phyloP scores from a whole-genome alignment of 2,888 invertebrate genomes.

The Nowickia ferox region DNA sequence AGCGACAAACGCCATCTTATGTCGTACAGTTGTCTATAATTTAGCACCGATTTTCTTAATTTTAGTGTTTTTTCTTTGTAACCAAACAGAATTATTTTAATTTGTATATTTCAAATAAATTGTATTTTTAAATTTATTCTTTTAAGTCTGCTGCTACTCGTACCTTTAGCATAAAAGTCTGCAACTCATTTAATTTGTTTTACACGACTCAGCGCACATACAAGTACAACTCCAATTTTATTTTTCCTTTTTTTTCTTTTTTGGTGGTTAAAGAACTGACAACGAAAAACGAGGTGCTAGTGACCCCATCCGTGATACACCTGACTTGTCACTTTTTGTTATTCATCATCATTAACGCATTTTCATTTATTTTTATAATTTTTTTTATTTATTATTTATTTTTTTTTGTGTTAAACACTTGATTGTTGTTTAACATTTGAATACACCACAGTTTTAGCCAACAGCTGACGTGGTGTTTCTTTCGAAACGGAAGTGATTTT shows the following conservation, averaged over 20 bases:
- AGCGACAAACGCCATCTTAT: background rate
- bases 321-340: conserved; percentile 76
- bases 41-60: too few relatives aligned
- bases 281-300: conserved; percentile 75
- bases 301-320: conserved; percentile 80
- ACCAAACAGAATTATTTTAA: conserved; percentile 2
- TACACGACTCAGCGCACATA: conserved; percentile 66
- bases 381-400: background rate
- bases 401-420: conserved; percentile 53
- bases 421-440: conserved; percentile 66
- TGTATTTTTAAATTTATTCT: conserved; percentile 19
- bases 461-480: conserved; percentile 36
- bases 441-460: conserved; percentile 44
- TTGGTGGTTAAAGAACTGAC: conserved; percentile 29
- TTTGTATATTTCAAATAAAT: background rate
- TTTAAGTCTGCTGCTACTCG: conserved; percentile 21
- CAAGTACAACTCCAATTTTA: background rate
- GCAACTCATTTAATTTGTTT: conserved; percentile 69
- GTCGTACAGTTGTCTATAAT: too few relatives aligned
- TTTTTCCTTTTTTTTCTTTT: conserved; percentile 6
- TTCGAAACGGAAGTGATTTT: conserved; percentile 72
- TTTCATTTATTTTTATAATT: conserved; percentile 35
- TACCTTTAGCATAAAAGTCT: conserved; percentile 40
- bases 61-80: too few relatives aligned
- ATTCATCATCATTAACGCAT: conserved; percentile 71